Evolutionary conservation across 1,140 invertebrate genomes (phyloP), one percentile per base, ranked within the genome.

Genomic region (Apis mellifera): DNA sequence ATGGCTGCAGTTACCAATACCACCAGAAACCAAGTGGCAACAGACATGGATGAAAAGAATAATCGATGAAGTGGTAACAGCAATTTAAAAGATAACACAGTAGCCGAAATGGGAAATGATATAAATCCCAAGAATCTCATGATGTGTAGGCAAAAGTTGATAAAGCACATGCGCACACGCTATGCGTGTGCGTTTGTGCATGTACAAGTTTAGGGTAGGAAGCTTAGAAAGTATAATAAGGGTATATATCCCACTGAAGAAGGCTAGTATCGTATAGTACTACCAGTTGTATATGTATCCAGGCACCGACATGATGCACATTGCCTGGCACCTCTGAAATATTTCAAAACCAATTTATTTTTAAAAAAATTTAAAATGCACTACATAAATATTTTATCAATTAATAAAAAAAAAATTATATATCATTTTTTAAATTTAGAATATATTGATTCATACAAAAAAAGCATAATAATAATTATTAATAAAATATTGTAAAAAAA

Each of bases 81-180:
- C 75, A 74, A 69, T 42, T 59, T 70, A 57, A n/a, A 82, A 64
- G 71, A 77, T 62, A 79, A 86, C 73, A 86, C 85, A 83, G 72
- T 69, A 50, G 77, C 66, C 55, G 84, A 83, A 73, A 52, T 83
- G 78, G 84, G 84, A 89, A 89, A 92, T 86, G 86, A 87, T 87
- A 83, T 82, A 83, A 88, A 79, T 90, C 92, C 90, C 86, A 89
- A 85, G 85, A 90, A 88, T 89, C 88, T 93, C 93, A 94, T 94
- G 87, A 79, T 89, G 89, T 77, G 86, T 86, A 82, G 48, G 84
- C 84, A 73, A 85, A 82, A 88, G 82, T 84, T 83, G 78, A 87
- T 86, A 81, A 87, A 83, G 85, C 87, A 89, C 83, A 59, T 78
- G 84, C 84, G 83, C 89, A 87, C 89, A 86, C 83, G 86, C 82